phyloP scores from a whole-genome alignment of 2,113 vertebrate genomes.

The Ranitomeya imitator region DNA sequence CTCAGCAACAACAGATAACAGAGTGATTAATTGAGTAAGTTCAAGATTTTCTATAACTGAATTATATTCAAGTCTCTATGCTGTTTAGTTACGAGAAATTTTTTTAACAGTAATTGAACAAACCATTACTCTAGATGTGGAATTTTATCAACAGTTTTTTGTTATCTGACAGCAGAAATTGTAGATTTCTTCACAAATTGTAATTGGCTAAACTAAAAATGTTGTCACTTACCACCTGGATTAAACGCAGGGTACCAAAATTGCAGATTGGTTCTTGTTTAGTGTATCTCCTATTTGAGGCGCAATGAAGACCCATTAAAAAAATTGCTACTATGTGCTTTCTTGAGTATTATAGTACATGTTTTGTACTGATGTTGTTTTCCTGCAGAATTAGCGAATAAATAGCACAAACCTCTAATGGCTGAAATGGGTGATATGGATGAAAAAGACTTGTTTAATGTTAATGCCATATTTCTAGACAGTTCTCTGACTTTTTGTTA shows the following conservation, averaged over 20 bases:
- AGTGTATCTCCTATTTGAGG: no score
- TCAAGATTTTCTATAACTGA: conserved; percentile 43
- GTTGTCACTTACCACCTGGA: neutral
- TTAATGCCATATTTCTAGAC: no score
- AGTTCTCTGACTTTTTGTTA: no score
- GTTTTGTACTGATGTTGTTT: no score
- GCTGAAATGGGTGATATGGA: no score
- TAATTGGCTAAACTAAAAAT: neutral
- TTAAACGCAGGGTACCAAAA: neutral
- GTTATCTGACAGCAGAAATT: neutral
- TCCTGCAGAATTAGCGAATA: no score
- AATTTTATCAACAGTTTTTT: neutral
- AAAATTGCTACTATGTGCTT: no score
- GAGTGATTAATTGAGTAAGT: conserved; percentile 55
- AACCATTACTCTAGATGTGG: neutral
- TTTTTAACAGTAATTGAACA: conserved; percentile 50
- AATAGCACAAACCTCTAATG: no score
- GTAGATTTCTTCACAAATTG: neutral
- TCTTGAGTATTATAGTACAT: no score
- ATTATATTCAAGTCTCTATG: conserved; percentile 45
- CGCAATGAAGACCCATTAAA: no score
- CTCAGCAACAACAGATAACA: conserved; percentile 53
- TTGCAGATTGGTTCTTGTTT: neutral
- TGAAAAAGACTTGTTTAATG: no score
- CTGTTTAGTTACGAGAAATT: conserved; percentile 29